Base-by-base conservation (phyloP, 2,113 vertebrate genomes). In the Phycodurus eques region DNA sequence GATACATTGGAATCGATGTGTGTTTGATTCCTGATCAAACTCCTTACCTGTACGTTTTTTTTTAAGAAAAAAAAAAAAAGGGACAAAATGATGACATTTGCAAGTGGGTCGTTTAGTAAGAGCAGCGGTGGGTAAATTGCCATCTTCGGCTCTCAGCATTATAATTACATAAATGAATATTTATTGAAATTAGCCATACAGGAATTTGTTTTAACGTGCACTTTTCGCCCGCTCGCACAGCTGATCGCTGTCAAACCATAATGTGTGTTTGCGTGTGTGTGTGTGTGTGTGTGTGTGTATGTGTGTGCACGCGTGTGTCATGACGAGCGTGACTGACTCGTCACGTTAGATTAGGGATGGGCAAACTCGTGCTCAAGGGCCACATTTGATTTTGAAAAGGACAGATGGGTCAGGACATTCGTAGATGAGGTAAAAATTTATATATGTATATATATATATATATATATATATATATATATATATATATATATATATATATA, bases 161-260 rank as follows among this genome's bases (percentile, higher is more conserved):
- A 68, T 63, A 83, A 82, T 75, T 54, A 62, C 31, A 79, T 69
- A 17, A 63, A 78, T 74, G 10, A 77, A 79, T 82, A 80, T 82
- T 77, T 74, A 83, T 83, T 35, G 71, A 44, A 73, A 70, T 42
- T 42, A 65, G 54, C 84, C 75, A 80, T 57, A 27, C 27, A 72
- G 69, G 77, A 80, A 83, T 78, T 53, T 49, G 22, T 77, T 82
- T 80, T 76, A 80, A 53, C 70, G 43, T 43, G 51, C 75, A 75
- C 85, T 44, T 66, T 53, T 60, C 54, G 63, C 43, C 61, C 39
- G 70, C 12, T 80, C 62, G 51, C 75, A 74, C 67, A 76, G 60
- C 60, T 68, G 71, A 82, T 83, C 47, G 31, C 15, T 61, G 68
- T 78, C 39, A 68, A 70, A 77, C 22, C 42, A 43, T 43, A 4